These are phyloP conservation scores for Tenebrio molitor DNA, from an alignment of 1,140 invertebrate genomes.

Conservation along the genomic window DNA sequence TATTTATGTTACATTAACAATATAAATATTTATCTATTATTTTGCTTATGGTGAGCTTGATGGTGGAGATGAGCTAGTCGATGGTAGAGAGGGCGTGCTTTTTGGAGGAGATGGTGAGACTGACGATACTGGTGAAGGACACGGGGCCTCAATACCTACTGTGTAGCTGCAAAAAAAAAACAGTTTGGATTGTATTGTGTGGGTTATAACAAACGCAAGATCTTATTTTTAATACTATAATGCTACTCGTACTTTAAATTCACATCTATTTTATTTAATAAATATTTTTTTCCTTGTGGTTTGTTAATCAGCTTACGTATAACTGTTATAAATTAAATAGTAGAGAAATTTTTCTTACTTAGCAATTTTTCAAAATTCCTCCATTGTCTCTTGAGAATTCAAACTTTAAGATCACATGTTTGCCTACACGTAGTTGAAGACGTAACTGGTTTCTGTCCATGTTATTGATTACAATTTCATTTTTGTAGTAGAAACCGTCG, in stretches of 20 bases:
- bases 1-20: conserved; percentile 20
- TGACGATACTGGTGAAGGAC: conserved; percentile 14
- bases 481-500: conserved; percentile 28
- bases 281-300: no score
- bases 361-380: conserved; percentile 29
- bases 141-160: conserved; percentile 22
- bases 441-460: conserved; percentile 28
- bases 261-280: conserved; percentile 7
- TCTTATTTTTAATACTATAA: conserved; percentile 33
- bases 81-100: conserved; percentile 25
- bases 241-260: conserved; percentile 35
- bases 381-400: conserved; percentile 25
- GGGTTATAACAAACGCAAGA: conserved; percentile 25
- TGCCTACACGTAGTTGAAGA: conserved; percentile 24
- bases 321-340: no score
- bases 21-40: conserved; percentile 36
- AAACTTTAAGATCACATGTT: conserved; percentile 13
- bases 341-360: conserved; percentile 17
- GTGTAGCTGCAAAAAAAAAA: conserved; percentile 17
- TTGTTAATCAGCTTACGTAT: no score
- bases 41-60: conserved; percentile 22
- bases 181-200: conserved; percentile 33
- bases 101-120: conserved; percentile 21
- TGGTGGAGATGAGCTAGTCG: conserved; percentile 10
- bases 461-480: conserved; percentile 24